Percentiles rank a stretch among this genome's conserved stretches.
phyloP scores from a whole-genome alignment of 2,888 invertebrate species.

The Drepanosiphum platanoidis region DNA sequence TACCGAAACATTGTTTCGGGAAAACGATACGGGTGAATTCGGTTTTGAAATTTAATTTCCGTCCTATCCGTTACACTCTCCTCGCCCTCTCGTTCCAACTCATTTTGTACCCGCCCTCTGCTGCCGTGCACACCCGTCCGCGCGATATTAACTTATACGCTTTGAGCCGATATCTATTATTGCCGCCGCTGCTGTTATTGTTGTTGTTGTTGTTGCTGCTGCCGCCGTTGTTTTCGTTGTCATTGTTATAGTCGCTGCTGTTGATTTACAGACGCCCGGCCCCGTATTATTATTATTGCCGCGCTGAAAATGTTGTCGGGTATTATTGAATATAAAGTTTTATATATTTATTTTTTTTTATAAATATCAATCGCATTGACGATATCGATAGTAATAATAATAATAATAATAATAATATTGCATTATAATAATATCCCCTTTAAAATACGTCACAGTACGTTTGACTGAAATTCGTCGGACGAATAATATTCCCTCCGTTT shows the following conservation, averaged over 20 bases:
- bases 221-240: neutral
- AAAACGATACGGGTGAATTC: slow-evolving; percentile 40
- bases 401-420: neutral
- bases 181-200: neutral
- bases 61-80: neutral
- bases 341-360: neutral
- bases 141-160: neutral
- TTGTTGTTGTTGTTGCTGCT: neutral
- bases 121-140: neutral
- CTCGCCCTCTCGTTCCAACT: neutral
- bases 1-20: slow-evolving; percentile 39
- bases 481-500: neutral
- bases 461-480: neutral
- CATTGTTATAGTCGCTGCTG: neutral
- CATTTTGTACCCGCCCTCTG: neutral
- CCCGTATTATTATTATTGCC: neutral
- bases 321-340: neutral
- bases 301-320: neutral
- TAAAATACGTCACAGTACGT: no score
- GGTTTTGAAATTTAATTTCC: slow-evolving; percentile 60
- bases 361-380: neutral
- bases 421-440: neutral
- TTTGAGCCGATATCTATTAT: slow-evolving; percentile 28
- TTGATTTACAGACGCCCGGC: neutral
- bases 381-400: neutral